These are phyloP conservation scores for Vultur gryphus DNA, from an alignment of 2,797 vertebrate genomes.

Conservation along the genomic window DNA sequence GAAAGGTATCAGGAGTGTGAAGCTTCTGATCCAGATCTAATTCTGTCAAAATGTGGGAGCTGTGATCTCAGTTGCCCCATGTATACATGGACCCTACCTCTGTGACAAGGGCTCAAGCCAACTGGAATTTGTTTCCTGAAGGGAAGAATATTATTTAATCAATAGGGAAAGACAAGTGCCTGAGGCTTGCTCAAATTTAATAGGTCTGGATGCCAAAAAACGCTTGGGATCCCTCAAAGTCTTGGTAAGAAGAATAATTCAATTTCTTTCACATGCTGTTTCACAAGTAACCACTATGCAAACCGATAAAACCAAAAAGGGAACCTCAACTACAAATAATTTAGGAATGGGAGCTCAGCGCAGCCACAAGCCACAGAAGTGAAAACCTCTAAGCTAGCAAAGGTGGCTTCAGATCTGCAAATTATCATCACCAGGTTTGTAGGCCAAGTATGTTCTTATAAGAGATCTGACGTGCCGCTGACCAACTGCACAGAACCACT, in stretches of 20 bases:
- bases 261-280: neutral
- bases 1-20: neutral
- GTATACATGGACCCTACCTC: neutral
- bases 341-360: rapidly evolving
- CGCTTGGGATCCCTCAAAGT: neutral
- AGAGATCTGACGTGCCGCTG: neutral
- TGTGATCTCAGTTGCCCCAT: neutral
- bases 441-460: neutral
- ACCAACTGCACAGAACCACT: neutral
- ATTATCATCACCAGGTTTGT: neutral
- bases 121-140: neutral
- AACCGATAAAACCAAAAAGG: neutral
- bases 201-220: neutral
- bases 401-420: neutral
- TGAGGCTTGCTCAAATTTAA: neutral
- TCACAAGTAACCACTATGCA: neutral
- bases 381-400: neutral
- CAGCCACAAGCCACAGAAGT: neutral
- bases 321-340: neutral
- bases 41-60: neutral
- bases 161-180: neutral
- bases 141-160: neutral
- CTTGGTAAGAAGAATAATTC: neutral
- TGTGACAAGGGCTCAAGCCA: neutral
- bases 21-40: neutral